A percentile compares a stretch with the other conserved stretches of the same genome.
phyloP scores from a whole-genome alignment of 2,113 vertebrate species.

The Hypanus sabinus region DNA sequence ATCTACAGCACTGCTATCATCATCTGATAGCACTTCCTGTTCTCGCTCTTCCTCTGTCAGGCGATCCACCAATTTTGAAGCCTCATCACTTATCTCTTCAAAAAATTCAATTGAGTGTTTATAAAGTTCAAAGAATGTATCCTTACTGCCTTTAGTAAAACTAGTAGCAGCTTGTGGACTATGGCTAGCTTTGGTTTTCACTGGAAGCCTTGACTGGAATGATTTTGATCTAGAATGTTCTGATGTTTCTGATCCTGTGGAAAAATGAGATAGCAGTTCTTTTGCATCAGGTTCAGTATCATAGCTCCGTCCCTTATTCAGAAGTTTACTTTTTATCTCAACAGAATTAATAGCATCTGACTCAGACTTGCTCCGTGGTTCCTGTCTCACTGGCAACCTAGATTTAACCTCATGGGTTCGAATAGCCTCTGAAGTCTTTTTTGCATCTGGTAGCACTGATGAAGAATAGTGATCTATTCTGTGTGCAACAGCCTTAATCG shows the following conservation, averaged over 20 bases:
- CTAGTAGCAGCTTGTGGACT: slow-evolving; percentile 48
- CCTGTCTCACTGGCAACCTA: slow-evolving; percentile 58
- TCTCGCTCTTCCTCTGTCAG: slow-evolving; percentile 80
- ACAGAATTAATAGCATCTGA: slow-evolving; percentile 65
- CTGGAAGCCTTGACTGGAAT: slow-evolving; percentile 77
- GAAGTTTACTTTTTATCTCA: slow-evolving; percentile 62
- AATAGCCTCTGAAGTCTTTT: slow-evolving; percentile 49
- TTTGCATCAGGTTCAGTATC: slow-evolving; percentile 66
- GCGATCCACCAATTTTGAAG: slow-evolving; percentile 85
- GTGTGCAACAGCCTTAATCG: slow-evolving; percentile 62
- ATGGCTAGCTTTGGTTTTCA: slow-evolving; percentile 68
- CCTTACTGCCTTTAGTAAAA: slow-evolving; percentile 70
- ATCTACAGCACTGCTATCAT: slow-evolving; percentile 89
- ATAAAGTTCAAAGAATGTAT: slow-evolving; percentile 66
- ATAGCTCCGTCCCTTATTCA: slow-evolving; percentile 72
- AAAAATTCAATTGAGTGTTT: slow-evolving; percentile 85
- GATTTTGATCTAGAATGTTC: slow-evolving; percentile 70
- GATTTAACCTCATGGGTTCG: slow-evolving; percentile 53
- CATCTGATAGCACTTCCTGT: slow-evolving; percentile 77
- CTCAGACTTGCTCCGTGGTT: slow-evolving; percentile 77
- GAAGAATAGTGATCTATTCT: slow-evolving; percentile 53
- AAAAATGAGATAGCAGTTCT: slow-evolving; percentile 57
- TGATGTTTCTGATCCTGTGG: slow-evolving; percentile 63
- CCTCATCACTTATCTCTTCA: slow-evolving; percentile 91
- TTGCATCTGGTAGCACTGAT: slow-evolving; percentile 43